A percentile compares a stretch with the other conserved stretches of the same genome.
Evolutionary conservation across 2,797 vertebrate species (phyloP).

Genomic region (Trichosurus vulpecula): DNA sequence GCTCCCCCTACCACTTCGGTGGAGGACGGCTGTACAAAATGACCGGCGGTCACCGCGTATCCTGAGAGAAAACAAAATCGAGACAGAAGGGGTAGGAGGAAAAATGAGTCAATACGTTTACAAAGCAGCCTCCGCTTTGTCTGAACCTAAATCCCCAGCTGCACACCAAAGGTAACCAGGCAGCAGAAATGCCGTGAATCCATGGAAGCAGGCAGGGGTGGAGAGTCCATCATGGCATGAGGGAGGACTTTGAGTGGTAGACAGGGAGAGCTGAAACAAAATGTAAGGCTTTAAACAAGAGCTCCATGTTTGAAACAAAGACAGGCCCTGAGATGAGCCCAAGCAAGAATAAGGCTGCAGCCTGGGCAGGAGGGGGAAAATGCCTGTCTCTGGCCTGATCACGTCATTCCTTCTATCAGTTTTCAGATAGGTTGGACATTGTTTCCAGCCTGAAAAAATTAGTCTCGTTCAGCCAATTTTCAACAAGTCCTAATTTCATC

Average conservation of each 20-base stretch:
- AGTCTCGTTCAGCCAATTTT: neutral
- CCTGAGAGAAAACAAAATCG: slow-evolving; percentile 83
- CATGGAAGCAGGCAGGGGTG: neutral
- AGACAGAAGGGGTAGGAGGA: neutral
- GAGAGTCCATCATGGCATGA: fast-evolving
- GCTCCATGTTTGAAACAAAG: neutral
- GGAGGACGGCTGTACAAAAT: slow-evolving; percentile 91
- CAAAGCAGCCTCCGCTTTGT: slow-evolving; percentile 39
- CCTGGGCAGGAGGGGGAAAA: neutral
- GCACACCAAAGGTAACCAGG: neutral
- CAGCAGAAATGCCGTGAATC: neutral
- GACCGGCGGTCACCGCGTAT: slow-evolving; percentile 96
- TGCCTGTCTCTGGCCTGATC: neutral
- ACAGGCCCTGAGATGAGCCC: neutral
- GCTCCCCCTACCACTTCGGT: slow-evolving; percentile 96
- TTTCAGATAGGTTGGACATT: neutral
- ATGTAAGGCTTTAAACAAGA: neutral
- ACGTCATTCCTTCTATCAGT: neutral
- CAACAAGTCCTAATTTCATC: neutral
- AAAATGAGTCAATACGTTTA: neutral
- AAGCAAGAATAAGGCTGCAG: neutral
- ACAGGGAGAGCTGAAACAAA: neutral
- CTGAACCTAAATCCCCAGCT: fast-evolving
- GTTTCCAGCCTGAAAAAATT: neutral
- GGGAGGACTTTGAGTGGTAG: neutral